Base-by-base conservation (phyloP, 2,888 invertebrate genomes). In the Allygus modestus region DNA sequence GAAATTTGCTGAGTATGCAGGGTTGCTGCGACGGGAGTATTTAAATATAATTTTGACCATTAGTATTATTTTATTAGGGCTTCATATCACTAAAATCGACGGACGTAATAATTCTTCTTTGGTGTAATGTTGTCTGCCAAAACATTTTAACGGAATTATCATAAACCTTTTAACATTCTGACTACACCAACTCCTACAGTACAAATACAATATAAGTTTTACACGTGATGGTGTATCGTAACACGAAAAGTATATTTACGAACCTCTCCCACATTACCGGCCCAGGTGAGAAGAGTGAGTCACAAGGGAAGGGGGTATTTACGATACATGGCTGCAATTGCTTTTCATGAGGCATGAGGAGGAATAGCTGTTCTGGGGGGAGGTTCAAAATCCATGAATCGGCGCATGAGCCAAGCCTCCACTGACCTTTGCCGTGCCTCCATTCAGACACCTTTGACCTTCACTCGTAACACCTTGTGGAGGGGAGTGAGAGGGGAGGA, bases 371-470 rank as follows among this genome's bases (percentile, higher is more conserved):
- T 58, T 23, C 20, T 58, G 65, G 65, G 26, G 58, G 58, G 20
- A 28, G 65, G 20, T 28, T 28, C 31, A 4, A 65, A 65, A 65
- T 65, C 65, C 31, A 65, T 65, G 65, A 65, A 65, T 15, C 65
- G 28, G 65, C 65, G 65, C 65, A 65, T 65, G 65, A 15, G 20
- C 65, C 28, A 0, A 26, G 17, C 17, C 28, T 31, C 65, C 28
- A 26, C 65, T 65, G 65, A 65, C 65, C 65, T 65, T 65, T 65
- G 65, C 65, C 58, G 20, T 31, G 31, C 28, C 58, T 58, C 31
- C 65, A 65, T 65, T 65, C 11, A 65, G 20, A 28, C 65, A 31
- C 58, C 65, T 65, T 31, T 31, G 65, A 65, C 65, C 65, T 65
- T 65, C 65, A 65, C 20, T 23, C 31, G 65, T 17, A 65, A 31